Evolutionary conservation across 2,888 invertebrate species (phyloP).

Genomic region (Halictus ligatus): DNA sequence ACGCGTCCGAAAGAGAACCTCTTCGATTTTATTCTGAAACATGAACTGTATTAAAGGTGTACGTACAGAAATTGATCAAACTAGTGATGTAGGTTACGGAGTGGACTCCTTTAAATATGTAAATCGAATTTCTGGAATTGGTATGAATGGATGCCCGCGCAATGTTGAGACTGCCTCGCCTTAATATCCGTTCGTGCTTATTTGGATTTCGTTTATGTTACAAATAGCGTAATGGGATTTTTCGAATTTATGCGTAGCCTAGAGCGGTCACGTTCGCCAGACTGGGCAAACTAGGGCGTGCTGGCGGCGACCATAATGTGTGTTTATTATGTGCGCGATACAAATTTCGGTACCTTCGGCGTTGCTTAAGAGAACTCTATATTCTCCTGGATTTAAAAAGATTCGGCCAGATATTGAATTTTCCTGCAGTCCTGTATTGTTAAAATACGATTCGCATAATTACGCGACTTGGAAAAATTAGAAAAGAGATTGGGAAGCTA

Average conservation of each 20-base stretch:
- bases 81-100: not conserved
- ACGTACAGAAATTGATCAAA: not conserved
- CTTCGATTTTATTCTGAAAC: too few relatives aligned
- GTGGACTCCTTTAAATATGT: not conserved
- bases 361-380: not conserved
- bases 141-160: too few relatives aligned
- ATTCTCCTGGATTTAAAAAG: not conserved
- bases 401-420: not conserved
- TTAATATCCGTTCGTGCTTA: not conserved
- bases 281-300: not conserved
- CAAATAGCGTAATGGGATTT: not conserved
- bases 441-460: not conserved
- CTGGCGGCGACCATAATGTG: not conserved
- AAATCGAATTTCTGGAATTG: not conserved
- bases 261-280: not conserved
- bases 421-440: not conserved
- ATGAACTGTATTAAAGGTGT: too few relatives aligned
- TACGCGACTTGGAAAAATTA: not conserved
- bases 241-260: slow-evolving; percentile 11
- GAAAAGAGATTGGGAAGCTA: too few relatives aligned
- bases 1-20: too few relatives aligned
- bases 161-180: not conserved
- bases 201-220: not conserved
- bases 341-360: not conserved
- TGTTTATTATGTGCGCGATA: slow-evolving; percentile 5